Conservation (phyloP, 2,888 invertebrate genomes). For the Dromius quadrimaculatus region DNA sequence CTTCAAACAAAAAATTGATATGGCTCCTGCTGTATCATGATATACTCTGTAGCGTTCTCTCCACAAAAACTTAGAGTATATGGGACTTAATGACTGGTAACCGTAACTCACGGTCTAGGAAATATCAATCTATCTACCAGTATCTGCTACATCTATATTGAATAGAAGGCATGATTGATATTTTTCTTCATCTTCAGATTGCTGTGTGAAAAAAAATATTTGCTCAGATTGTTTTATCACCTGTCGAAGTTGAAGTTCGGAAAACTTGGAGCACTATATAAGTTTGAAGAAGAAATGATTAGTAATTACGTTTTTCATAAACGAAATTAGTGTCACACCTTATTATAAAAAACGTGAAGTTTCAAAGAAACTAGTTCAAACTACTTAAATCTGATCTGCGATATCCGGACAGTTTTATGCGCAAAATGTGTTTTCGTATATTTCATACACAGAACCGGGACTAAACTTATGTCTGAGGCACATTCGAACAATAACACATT, state of each 20-base stretch:
- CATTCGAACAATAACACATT: conserved; percentile 52
- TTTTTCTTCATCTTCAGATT: too few species aligned
- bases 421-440: conserved; percentile 49
- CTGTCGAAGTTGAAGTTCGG: conserved; percentile 29
- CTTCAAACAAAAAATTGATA: too few species aligned
- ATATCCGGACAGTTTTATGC: conserved; percentile 48
- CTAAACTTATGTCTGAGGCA: conserved; percentile 49
- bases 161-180: too few species aligned
- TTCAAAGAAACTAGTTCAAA: conserved; percentile 50
- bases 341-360: conserved; percentile 32
- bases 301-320: conserved; percentile 51
- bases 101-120: too few species aligned
- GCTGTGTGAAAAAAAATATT: conserved; percentile 42
- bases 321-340: conserved; percentile 28
- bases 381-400: conserved; percentile 51
- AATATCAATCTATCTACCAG: too few species aligned
- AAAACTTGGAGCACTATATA: conserved; percentile 6
- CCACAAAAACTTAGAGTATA: too few species aligned
- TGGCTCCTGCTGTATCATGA: too few species aligned
- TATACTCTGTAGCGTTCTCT: too few species aligned
- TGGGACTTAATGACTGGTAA: too few species aligned
- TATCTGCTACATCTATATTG: too few species aligned
- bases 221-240: conserved; percentile 41
- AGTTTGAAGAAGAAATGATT: conserved; percentile 41
- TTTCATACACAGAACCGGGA: conserved; percentile 37